A percentile compares a stretch with the other conserved stretches of the same genome.
phyloP scores from a whole-genome alignment of 2,113 vertebrate species.

The Triplophysa dalaica region DNA sequence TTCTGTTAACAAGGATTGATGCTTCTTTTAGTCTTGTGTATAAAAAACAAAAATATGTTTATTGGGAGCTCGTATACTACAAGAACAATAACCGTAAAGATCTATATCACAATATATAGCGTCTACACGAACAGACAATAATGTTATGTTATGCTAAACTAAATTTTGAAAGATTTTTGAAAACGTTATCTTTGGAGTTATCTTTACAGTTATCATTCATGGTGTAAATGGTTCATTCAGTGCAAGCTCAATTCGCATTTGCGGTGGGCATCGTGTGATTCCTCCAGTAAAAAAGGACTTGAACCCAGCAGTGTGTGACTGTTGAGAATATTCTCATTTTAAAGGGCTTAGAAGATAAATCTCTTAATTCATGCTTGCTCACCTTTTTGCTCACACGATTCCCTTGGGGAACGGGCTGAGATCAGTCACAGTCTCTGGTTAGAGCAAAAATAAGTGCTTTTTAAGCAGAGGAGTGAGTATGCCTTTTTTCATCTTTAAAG shows the following conservation, averaged over 20 bases:
- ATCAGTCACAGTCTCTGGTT: conserved; percentile 23
- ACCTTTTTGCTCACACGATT: not conserved
- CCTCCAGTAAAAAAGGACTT: not conserved
- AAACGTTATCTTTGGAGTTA: too few species aligned
- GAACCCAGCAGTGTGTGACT: not conserved
- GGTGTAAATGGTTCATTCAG: not conserved
- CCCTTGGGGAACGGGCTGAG: not conserved
- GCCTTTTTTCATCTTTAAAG: conserved; percentile 11
- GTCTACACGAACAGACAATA: too few species aligned
- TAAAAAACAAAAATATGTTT: too few species aligned
- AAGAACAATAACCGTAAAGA: too few species aligned
- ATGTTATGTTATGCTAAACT: too few species aligned
- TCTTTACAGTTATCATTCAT: not conserved
- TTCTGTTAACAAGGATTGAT: not conserved
- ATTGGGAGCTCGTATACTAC: too few species aligned
- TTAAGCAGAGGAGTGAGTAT: conserved; percentile 16
- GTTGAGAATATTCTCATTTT: not conserved
- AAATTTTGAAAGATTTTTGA: too few species aligned
- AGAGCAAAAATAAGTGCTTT: conserved; percentile 41
- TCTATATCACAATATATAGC: too few species aligned
- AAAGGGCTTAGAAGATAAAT: not conserved
- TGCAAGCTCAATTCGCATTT: not conserved
- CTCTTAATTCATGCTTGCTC: not conserved
- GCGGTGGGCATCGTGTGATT: too few species aligned
- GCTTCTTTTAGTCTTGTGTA: not conserved